Conservation (phyloP, 2,888 invertebrate species). For the Synanthedon tipuliformis region DNA sequence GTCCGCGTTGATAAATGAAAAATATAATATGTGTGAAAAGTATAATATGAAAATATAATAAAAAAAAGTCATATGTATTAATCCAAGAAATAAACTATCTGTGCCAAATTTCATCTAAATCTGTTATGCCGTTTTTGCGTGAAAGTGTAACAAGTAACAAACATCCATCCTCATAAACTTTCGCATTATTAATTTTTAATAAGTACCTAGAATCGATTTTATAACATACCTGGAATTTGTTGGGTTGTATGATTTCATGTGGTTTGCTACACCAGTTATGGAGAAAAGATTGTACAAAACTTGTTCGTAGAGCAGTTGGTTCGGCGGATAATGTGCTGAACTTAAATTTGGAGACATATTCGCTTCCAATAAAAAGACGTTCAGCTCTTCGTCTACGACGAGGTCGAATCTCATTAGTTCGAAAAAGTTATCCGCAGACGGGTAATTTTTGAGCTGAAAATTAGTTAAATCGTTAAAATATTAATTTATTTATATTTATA, state of each 20-base stretch:
- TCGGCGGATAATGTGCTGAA: constrained; percentile 91
- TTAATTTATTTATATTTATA: too few species aligned
- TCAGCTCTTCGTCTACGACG: constrained; percentile 86
- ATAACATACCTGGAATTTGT: neutral
- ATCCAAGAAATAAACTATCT: too few species aligned
- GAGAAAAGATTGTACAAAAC: constrained; percentile 86
- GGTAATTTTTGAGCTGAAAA: constrained; percentile 52
- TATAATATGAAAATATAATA: too few species aligned
- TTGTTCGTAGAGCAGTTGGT: constrained; percentile 90
- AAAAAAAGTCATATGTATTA: too few species aligned
- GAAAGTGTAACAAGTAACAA: too few species aligned
- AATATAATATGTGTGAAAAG: too few species aligned
- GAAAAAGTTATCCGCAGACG: constrained; percentile 81
- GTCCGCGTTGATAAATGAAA: too few species aligned
- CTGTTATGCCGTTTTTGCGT: too few species aligned
- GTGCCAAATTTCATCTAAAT: too few species aligned
- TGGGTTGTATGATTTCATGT: constrained; percentile 13
- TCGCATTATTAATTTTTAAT: too few species aligned
- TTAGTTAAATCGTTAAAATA: neutral
- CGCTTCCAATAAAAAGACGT: constrained; percentile 91
- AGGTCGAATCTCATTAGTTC: constrained; percentile 96
- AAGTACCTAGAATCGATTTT: too few species aligned
- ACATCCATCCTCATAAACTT: too few species aligned
- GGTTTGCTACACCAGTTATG: constrained; percentile 77
- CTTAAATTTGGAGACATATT: constrained; percentile 99